Evolutionary conservation across 2,888 invertebrate species (phyloP).

Genomic region (Pomacea canaliculata): DNA sequence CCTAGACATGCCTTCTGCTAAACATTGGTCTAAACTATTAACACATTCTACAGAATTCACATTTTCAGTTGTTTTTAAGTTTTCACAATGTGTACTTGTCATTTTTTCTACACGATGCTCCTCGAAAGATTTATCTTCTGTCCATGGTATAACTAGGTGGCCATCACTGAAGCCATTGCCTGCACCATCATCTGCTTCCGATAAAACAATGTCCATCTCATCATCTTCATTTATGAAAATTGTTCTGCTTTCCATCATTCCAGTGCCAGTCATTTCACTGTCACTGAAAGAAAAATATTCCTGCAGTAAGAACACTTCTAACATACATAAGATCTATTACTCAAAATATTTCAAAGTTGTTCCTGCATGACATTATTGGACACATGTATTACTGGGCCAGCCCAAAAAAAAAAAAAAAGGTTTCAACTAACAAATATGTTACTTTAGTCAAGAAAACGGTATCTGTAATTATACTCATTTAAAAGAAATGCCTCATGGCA

Average conservation of each 20-base stretch:
- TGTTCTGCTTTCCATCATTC: slow-evolving; percentile 3
- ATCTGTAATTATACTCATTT: no score
- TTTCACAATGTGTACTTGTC: background rate
- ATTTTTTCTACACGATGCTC: slow-evolving; percentile 32
- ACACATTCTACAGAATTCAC: background rate
- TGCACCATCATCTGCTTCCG: slow-evolving; percentile 16
- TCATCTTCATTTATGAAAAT: slow-evolving; percentile 10
- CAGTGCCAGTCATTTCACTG: slow-evolving; percentile 2
- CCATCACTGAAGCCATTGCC: slow-evolving; percentile 9
- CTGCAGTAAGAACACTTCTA: no score
- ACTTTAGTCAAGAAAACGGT: no score
- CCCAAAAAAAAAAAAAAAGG: no score
- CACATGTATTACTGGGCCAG: no score
- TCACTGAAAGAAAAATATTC: background rate
- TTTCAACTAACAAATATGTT: no score
- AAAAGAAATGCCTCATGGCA: no score
- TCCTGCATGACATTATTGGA: no score
- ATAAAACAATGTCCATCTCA: slow-evolving; percentile 21
- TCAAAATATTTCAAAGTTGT: no score
- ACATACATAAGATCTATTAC: no score
- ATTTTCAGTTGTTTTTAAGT: background rate
- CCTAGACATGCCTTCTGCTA: no score
- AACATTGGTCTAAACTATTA: no score
- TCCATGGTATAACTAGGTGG: slow-evolving; percentile 18
- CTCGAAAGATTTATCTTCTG: slow-evolving; percentile 32